Conservation (phyloP, 2,888 invertebrate species). For the Amorpha juglandis region DNA sequence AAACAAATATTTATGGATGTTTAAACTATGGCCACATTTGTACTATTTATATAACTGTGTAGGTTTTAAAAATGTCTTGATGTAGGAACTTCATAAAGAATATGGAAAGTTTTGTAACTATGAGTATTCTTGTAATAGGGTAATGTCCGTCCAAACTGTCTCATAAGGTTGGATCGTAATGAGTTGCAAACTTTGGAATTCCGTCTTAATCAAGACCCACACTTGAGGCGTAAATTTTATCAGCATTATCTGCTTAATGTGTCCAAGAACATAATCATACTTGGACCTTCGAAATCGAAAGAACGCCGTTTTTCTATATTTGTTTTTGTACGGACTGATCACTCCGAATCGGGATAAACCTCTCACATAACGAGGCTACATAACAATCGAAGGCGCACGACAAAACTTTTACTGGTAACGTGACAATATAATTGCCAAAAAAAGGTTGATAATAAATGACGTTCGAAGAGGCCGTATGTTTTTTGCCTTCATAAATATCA, state of each 20-base stretch:
- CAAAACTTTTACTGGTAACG: slow-evolving; percentile 54
- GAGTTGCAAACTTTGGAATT: background rate
- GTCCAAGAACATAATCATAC: slow-evolving; percentile 67
- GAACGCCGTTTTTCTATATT: slow-evolving; percentile 49
- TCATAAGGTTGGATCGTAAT: background rate
- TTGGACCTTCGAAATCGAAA: slow-evolving; percentile 44
- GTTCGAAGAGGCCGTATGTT: slow-evolving; percentile 50
- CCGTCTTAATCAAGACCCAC: background rate
- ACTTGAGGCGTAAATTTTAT: slow-evolving; percentile 44
- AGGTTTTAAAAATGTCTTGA: slow-evolving; percentile 22
- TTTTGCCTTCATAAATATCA: slow-evolving; percentile 73
- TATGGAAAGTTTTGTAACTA: background rate
- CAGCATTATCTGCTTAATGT: slow-evolving; percentile 62
- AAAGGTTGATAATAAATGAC: slow-evolving; percentile 63
- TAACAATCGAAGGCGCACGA: slow-evolving; percentile 54
- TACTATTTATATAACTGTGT: slow-evolving; percentile 34
- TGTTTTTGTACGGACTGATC: slow-evolving; percentile 39
- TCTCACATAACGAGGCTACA: slow-evolving; percentile 42
- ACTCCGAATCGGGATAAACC: slow-evolving; percentile 48
- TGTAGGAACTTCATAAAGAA: slow-evolving; percentile 7
- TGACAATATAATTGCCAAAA: slow-evolving; percentile 67
- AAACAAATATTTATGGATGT: slow-evolving; percentile 61
- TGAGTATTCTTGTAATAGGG: background rate
- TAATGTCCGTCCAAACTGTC: background rate
- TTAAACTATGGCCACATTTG: slow-evolving; percentile 32